Percentiles rank a stretch among this genome's conserved stretches.
phyloP scores from a whole-genome alignment of 1,140 invertebrate genomes.

The Acyrthosiphon pisum region DNA sequence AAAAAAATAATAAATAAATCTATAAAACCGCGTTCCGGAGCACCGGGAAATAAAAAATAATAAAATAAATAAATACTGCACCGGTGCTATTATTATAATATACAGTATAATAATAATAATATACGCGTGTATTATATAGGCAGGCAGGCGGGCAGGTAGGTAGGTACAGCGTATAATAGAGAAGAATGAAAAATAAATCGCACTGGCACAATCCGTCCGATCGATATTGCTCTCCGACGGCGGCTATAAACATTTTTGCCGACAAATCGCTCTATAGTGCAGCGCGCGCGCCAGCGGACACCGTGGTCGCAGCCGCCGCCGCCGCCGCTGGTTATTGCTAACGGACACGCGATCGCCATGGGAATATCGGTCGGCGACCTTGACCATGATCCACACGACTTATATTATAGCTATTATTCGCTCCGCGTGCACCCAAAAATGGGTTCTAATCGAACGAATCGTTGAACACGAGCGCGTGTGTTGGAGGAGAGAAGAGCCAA shows the following conservation, averaged over 20 bases:
- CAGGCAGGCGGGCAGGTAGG: no score
- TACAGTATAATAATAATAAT: neutral
- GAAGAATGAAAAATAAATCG: slow-evolving; percentile 23
- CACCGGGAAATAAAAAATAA: slow-evolving; percentile 14
- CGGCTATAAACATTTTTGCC: slow-evolving; percentile 27
- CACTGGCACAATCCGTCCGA: neutral
- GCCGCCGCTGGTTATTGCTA: slow-evolving; percentile 1
- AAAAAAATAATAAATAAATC: neutral
- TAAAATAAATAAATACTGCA: slow-evolving; percentile 1
- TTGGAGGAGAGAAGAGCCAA: neutral
- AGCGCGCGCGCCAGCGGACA: neutral
- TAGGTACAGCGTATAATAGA: neutral
- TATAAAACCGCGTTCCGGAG: slow-evolving; percentile 12
- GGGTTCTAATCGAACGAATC: neutral
- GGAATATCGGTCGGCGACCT: slow-evolving; percentile 25
- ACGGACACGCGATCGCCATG: slow-evolving; percentile 50
- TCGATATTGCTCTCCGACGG: slow-evolving; percentile 32
- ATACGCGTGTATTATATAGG: neutral
- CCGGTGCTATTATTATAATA: neutral
- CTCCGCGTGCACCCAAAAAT: neutral
- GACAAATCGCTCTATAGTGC: slow-evolving; percentile 23
- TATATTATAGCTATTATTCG: neutral
- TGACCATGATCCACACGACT: slow-evolving; percentile 30
- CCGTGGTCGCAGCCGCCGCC: neutral
- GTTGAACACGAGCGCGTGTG: neutral